A percentile compares a stretch with the other conserved stretches of the same genome.
Conservation (phyloP, 2,888 invertebrate species). For the Pharmacophagus antenor region DNA sequence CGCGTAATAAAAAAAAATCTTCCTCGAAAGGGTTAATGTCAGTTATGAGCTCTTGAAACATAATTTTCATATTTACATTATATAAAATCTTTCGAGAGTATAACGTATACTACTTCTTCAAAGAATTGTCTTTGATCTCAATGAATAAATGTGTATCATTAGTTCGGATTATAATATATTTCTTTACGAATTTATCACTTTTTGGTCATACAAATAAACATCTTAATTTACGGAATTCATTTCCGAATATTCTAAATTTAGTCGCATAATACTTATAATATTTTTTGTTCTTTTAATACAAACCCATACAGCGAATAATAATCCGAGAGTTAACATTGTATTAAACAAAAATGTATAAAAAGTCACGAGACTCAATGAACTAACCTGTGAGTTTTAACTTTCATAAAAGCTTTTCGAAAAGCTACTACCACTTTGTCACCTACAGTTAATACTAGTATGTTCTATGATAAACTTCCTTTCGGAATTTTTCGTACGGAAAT, state of each 20-base stretch:
- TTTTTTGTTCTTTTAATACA: too few species aligned
- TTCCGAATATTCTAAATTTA: too few species aligned
- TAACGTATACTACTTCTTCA: not conserved
- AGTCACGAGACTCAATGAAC: conserved; percentile 4
- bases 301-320: too few species aligned
- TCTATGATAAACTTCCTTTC: not conserved
- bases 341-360: too few species aligned
- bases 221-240: too few species aligned
- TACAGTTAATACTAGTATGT: not conserved
- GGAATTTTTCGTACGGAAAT: not conserved
- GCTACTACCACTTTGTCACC: conserved; percentile 12
- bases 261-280: too few species aligned
- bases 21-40: too few species aligned
- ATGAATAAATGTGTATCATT: conserved; percentile 1
- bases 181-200: not conserved
- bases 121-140: conserved; percentile 8
- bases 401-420: conserved; percentile 12
- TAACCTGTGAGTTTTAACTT: conserved; percentile 10
- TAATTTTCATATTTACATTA: not conserved
- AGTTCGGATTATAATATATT: not conserved
- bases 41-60: too few species aligned
- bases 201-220: not conserved
- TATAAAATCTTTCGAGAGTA: not conserved
- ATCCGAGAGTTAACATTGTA: too few species aligned
- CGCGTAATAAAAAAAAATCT: too few species aligned